Conservation (phyloP, 2,888 invertebrate species). For the Drosophila melanocephala region DNA sequence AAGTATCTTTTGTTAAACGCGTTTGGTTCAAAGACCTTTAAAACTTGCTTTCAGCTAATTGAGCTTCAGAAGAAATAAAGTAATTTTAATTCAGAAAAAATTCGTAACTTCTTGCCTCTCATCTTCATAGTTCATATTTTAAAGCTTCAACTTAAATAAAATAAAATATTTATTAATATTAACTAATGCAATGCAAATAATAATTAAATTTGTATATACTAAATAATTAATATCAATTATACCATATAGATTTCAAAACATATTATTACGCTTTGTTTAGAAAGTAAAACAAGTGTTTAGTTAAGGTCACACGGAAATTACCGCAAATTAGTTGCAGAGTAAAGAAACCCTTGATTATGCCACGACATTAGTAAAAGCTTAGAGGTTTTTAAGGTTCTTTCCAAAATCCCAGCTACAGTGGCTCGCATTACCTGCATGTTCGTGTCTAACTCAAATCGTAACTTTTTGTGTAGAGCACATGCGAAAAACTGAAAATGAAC, state of each 20-base stretch:
- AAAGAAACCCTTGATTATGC: constrained; percentile 1
- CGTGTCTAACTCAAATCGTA: constrained; percentile 46
- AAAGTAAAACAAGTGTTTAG: neutral
- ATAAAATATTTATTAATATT: neutral
- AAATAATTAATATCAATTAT: neutral
- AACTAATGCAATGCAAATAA: neutral
- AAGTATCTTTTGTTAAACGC: neutral
- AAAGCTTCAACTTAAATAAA: neutral
- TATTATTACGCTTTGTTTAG: neutral
- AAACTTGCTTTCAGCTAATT: neutral
- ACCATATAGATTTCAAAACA: neutral
- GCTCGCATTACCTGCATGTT: constrained; percentile 44
- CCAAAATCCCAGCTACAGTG: neutral
- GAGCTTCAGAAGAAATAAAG: neutral
- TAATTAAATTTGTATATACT: neutral
- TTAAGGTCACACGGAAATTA: neutral
- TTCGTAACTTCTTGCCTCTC: accelerated
- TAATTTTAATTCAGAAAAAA: neutral
- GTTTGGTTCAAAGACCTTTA: neutral
- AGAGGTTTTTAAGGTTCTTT: constrained; percentile 28
- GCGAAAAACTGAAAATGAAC: constrained; percentile 75
- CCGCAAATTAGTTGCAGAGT: neutral
- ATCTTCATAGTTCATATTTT: neutral
- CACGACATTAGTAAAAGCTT: neutral
- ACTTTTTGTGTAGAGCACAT: constrained; percentile 47